phyloP scores from a whole-genome alignment of 2,797 vertebrate species.

The Threskiornis aethiopicus region DNA sequence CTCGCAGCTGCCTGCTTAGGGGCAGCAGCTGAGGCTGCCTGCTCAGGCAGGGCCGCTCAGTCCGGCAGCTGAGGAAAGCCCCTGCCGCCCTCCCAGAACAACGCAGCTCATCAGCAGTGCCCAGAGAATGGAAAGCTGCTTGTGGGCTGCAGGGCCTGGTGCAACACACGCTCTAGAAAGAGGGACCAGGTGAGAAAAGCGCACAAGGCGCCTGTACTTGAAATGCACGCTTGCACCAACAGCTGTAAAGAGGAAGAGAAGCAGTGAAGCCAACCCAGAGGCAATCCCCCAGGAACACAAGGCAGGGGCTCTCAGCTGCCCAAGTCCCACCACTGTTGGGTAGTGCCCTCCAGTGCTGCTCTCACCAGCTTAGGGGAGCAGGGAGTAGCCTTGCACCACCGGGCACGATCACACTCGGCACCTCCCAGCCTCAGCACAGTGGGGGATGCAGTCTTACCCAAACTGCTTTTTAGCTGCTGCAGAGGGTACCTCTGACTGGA shows the following conservation, averaged over 20 bases:
- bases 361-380: not conserved
- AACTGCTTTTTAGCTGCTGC: not conserved
- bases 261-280: not conserved
- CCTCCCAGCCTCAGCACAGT: not conserved
- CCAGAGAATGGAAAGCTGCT: not conserved
- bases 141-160: too few species aligned
- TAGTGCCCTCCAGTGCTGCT: not conserved
- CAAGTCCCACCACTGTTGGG: rapidly evolving
- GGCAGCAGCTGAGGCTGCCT: not conserved
- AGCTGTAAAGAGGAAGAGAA: not conserved
- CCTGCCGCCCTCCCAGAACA: rapidly evolving
- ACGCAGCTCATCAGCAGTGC: rapidly evolving
- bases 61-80: not conserved
- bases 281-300: not conserved
- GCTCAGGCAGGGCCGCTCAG: rapidly evolving
- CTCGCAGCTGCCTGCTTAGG: not conserved
- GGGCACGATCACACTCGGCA: rapidly evolving
- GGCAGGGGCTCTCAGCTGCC: not conserved
- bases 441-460: rapidly evolving
- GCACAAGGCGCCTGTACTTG: not conserved
- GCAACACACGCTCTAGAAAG: not conserved
- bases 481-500: not conserved
- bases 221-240: not conserved
- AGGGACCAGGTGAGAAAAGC: not conserved
- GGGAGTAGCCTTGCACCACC: too few species aligned